These are phyloP conservation scores for Theristicus caerulescens DNA, from an alignment of 2,113 vertebrate genomes.

Conservation along the genomic window DNA sequence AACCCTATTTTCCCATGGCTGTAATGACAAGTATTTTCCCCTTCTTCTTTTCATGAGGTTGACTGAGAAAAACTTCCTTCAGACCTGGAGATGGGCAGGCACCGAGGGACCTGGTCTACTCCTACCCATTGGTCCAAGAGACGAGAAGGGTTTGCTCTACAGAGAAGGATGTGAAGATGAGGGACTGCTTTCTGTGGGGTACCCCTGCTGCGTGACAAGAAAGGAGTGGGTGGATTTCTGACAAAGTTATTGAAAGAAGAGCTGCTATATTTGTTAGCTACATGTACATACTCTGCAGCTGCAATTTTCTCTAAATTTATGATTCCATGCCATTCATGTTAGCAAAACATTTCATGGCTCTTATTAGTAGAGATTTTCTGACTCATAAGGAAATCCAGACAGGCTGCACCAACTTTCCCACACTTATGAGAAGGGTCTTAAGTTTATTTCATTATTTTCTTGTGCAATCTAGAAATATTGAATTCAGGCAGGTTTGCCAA, in stretches of 20 bases:
- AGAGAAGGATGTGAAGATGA: background rate
- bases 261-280: background rate
- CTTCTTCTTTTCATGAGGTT: background rate
- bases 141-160: background rate
- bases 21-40: background rate
- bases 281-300: background rate
- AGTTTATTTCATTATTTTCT: background rate
- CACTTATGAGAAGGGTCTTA: background rate
- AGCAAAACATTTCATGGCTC: background rate
- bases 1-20: background rate
- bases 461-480: background rate
- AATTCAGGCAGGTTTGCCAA: background rate
- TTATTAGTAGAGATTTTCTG: background rate
- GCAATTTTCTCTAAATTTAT: background rate
- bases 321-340: background rate
- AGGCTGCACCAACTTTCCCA: background rate
- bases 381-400: background rate
- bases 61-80: background rate
- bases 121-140: background rate
- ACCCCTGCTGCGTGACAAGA: rapidly evolving
- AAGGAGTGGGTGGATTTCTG: background rate
- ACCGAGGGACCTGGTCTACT: background rate
- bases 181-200: background rate
- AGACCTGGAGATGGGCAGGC: background rate
- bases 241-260: background rate